These are phyloP conservation scores for Odontocerum albicorne DNA, from an alignment of 2,888 invertebrate genomes.

Conservation along the genomic window DNA sequence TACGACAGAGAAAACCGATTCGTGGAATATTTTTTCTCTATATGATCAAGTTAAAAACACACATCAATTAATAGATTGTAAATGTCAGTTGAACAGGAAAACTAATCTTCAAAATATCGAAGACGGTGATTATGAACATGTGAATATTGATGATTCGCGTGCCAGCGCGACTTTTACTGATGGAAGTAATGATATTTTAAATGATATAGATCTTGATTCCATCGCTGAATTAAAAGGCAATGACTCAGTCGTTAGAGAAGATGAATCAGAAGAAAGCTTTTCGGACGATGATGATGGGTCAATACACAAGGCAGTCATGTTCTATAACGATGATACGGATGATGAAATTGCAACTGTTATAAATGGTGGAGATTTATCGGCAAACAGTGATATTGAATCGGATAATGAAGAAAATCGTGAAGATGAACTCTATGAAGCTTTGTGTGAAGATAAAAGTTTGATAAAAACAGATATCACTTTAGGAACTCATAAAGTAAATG, in stretches of 20 bases:
- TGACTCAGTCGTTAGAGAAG: too few species aligned
- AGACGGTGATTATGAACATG: slow-evolving; percentile 7
- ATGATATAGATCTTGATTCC: neutral
- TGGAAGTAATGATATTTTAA: neutral
- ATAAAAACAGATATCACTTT: neutral
- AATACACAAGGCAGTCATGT: neutral
- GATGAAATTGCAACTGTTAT: neutral
- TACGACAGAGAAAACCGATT: too few species aligned
- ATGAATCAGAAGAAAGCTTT: too few species aligned
- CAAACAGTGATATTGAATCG: too few species aligned
- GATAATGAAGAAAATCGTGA: neutral
- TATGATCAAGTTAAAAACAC: slow-evolving; percentile 15
- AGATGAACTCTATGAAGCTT: neutral
- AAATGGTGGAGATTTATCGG: too few species aligned
- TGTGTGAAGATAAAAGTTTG: neutral
- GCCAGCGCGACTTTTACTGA: too few species aligned
- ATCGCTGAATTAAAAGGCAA: neutral
- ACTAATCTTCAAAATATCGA: neutral
- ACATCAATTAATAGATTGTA: slow-evolving; percentile 15
- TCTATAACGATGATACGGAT: slow-evolving; percentile 5
- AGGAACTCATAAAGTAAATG: neutral
- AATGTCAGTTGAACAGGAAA: slow-evolving; percentile 11
- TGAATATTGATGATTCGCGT: slow-evolving; percentile 5
- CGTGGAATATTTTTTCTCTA: neutral
- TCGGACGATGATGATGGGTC: neutral